Percentiles rank a stretch among this genome's conserved stretches.
These are phyloP conservation scores for Clarias magur DNA, from an alignment of 2,113 vertebrate species.

Conservation along the genomic window DNA sequence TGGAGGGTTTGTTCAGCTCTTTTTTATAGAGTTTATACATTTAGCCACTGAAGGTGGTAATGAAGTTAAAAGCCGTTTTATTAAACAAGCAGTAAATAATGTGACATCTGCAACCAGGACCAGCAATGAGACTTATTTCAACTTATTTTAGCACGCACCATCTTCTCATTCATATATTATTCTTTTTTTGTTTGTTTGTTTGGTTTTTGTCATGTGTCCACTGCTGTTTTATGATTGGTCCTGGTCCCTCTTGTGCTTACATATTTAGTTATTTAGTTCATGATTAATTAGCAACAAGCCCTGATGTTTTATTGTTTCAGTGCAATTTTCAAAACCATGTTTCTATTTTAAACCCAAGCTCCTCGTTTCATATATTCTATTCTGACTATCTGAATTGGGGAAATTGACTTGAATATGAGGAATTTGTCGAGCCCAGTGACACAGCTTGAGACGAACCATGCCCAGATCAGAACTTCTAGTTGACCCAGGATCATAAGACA, in stretches of 20 bases:
- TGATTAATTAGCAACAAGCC: not conserved
- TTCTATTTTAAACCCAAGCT: not conserved
- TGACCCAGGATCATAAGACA: not conserved
- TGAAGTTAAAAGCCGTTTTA: not conserved
- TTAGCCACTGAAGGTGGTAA: not conserved
- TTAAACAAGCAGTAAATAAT: not conserved
- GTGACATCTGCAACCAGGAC: not conserved
- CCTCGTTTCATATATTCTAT: not conserved
- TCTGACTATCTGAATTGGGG: not conserved
- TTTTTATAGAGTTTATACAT: not conserved
- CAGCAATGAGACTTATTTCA: not conserved
- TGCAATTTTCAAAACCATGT: not conserved
- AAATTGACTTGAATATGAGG: not conserved
- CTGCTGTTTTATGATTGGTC: not conserved
- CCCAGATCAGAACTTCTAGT: not conserved
- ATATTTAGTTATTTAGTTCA: not conserved
- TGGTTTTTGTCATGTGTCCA: not conserved
- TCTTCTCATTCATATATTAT: not conserved
- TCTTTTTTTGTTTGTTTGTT: not conserved
- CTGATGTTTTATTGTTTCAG: not conserved
- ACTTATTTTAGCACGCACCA: not conserved
- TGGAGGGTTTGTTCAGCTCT: no score
- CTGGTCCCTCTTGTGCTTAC: not conserved
- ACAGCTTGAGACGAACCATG: not conserved
- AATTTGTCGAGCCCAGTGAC: not conserved